Conservation (phyloP, 2,888 invertebrate genomes). For the Adineta ricciae region DNA sequence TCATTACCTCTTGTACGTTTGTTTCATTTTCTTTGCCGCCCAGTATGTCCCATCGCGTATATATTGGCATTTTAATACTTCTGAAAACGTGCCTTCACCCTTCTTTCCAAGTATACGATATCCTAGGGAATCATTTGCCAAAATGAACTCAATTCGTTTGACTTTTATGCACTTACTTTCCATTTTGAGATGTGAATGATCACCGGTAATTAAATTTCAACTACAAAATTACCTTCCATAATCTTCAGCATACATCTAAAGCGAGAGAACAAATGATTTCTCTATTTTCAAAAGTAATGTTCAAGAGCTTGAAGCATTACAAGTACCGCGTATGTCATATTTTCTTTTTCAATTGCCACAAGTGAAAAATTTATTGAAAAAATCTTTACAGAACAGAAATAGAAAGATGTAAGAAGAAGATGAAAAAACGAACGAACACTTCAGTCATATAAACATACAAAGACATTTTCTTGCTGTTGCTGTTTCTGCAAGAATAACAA, state of each 20-base stretch:
- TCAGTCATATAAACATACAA: background rate
- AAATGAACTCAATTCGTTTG: background rate
- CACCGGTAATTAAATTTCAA: background rate
- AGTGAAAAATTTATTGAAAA: background rate
- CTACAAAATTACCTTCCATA: background rate
- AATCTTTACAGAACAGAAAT: background rate
- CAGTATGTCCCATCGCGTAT: conserved; percentile 54
- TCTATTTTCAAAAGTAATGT: background rate
- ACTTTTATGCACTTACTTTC: background rate
- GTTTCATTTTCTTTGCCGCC: conserved; percentile 61
- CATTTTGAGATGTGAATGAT: background rate
- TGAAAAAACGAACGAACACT: background rate
- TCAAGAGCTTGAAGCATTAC: background rate
- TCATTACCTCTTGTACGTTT: conserved; percentile 56
- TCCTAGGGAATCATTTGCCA: conserved; percentile 49
- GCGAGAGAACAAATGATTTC: background rate
- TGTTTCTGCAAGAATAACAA: background rate
- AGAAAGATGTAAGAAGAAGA: background rate
- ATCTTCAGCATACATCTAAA: background rate
- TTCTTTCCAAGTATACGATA: conserved; percentile 60
- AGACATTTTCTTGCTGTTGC: background rate
- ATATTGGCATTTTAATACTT: conserved; percentile 61
- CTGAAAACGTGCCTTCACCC: conserved; percentile 63
- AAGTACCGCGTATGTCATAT: background rate
- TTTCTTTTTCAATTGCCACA: conserved; percentile 4